These are phyloP conservation scores for Arion vulgaris DNA, from an alignment of 1,140 invertebrate species.

Conservation along the genomic window DNA sequence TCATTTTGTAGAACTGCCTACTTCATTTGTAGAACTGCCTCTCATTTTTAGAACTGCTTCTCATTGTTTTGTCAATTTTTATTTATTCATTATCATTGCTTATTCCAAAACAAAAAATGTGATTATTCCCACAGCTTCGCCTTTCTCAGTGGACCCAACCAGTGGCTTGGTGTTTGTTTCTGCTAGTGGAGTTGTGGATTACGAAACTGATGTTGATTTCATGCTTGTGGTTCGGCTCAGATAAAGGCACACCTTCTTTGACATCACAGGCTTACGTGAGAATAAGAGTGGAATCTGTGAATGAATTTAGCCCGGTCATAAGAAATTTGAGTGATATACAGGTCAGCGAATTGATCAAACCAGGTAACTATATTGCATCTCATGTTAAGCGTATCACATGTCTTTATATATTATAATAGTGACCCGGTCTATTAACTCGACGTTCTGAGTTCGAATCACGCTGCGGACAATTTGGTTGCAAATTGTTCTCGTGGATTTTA, in stretches of 20 bases:
- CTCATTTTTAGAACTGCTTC: too few relatives aligned
- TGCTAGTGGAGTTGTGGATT: slow-evolving; percentile 13
- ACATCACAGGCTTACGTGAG: slow-evolving; percentile 25
- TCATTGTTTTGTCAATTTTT: too few relatives aligned
- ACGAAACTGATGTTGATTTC: slow-evolving; percentile 5
- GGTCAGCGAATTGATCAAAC: neutral
- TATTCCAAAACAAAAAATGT: too few relatives aligned
- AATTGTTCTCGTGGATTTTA: neutral
- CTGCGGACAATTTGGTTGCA: neutral
- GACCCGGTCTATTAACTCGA: too few relatives aligned
- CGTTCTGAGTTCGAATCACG: neutral
- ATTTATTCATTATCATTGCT: too few relatives aligned
- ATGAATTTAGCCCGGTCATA: slow-evolving; percentile 26
- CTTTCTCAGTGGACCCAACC: neutral
- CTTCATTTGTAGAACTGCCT: too few relatives aligned
- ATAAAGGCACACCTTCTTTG: neutral
- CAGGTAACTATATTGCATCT: neutral
- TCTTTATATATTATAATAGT: neutral
- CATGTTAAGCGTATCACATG: neutral
- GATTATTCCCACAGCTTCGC: neutral
- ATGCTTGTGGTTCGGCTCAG: slow-evolving; percentile 14
- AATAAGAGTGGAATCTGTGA: slow-evolving; percentile 25
- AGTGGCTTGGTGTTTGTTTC: neutral
- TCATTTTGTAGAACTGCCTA: too few relatives aligned
- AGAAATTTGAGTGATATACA: neutral